Percentiles rank a stretch among this genome's conserved stretches.
phyloP scores from a whole-genome alignment of 2,797 vertebrate genomes.

The Neopelma chrysocephalum region DNA sequence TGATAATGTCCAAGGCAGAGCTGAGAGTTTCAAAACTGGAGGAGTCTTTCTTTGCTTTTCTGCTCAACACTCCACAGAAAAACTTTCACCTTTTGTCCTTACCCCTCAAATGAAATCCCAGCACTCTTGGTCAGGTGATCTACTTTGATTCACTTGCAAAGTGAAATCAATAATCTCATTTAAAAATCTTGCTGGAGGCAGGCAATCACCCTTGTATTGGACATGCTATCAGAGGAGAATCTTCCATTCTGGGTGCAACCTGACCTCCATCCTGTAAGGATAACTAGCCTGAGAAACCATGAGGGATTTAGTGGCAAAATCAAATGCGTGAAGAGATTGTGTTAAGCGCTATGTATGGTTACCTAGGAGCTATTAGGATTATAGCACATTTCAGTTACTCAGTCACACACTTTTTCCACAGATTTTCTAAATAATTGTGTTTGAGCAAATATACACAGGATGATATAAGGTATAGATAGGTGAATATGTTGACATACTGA shows the following conservation, averaged over 20 bases:
- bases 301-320: slow-evolving; percentile 25
- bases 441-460: not conserved
- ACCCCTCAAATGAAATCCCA: slow-evolving; percentile 6
- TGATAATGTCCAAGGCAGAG: not conserved
- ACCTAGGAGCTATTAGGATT: not conserved
- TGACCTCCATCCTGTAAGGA: slow-evolving; percentile 47
- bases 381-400: not conserved
- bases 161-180: slow-evolving; percentile 68
- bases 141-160: slow-evolving; percentile 3
- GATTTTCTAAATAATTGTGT: slow-evolving; percentile 10
- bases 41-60: not conserved
- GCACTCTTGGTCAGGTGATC: not conserved
- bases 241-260: slow-evolving; percentile 30
- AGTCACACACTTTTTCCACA: not conserved
- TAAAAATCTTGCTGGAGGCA: slow-evolving; percentile 55
- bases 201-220: slow-evolving; percentile 13
- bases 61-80: not conserved
- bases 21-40: not conserved
- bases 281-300: slow-evolving; percentile 20
- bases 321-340: not conserved
- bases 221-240: slow-evolving; percentile 36
- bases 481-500: not conserved
- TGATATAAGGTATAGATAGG: not conserved
- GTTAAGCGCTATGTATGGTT: slow-evolving; percentile 14
- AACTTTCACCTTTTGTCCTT: slow-evolving; percentile 56